Conservation (phyloP, 2,797 vertebrate species). For the Brotula barbata region DNA sequence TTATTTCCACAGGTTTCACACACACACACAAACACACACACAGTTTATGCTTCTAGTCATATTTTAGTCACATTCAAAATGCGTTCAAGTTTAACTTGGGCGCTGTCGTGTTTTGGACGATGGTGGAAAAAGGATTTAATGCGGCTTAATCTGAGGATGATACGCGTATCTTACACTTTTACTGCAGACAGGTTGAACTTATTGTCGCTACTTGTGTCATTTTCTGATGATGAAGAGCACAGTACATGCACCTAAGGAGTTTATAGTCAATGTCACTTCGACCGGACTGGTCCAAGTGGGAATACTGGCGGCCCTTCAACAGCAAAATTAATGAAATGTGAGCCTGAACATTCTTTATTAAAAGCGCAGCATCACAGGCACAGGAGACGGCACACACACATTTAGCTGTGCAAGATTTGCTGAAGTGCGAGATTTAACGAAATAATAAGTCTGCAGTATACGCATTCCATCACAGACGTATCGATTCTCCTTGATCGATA, state of each 20-base stretch:
- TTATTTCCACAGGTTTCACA: slow-evolving; percentile 56
- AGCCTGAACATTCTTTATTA: slow-evolving; percentile 69
- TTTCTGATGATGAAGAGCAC: slow-evolving; percentile 18
- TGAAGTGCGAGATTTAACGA: slow-evolving; percentile 72
- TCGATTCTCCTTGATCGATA: slow-evolving; percentile 58
- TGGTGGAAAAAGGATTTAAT: not conserved
- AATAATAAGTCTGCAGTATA: slow-evolving; percentile 51
- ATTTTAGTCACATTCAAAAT: slow-evolving; percentile 2
- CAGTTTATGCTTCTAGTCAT: slow-evolving; percentile 15
- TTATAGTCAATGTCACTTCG: slow-evolving; percentile 2
- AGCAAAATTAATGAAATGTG: slow-evolving; percentile 63
- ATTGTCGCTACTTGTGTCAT: not conserved
- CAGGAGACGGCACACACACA: slow-evolving; percentile 47
- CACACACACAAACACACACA: slow-evolving; percentile 22
- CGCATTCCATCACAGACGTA: slow-evolving; percentile 38
- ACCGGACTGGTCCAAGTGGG: not conserved
- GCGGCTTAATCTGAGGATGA: too few species aligned
- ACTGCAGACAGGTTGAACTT: not conserved
- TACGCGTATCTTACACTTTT: too few species aligned
- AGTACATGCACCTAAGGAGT: not conserved
- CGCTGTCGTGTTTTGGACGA: slow-evolving; percentile 11
- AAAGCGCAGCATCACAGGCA: slow-evolving; percentile 60
- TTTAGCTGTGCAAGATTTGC: slow-evolving; percentile 71
- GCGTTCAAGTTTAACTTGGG: slow-evolving; percentile 2
- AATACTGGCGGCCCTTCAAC: slow-evolving; percentile 51